Conservation (phyloP, 2,888 invertebrate genomes). For the Pyralis farinalis region DNA sequence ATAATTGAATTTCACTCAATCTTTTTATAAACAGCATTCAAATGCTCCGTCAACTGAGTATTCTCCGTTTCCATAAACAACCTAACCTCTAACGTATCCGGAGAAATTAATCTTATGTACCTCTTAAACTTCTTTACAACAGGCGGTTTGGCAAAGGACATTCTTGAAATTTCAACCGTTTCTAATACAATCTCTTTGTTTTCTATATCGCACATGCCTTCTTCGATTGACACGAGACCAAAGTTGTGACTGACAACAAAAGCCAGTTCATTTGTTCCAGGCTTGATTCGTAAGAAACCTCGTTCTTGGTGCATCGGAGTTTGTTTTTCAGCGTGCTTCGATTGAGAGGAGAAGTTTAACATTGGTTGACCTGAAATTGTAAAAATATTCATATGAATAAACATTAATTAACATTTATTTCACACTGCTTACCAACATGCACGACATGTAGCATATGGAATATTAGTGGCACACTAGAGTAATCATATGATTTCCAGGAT, state of each 20-base stretch:
- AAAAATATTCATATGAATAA: no score
- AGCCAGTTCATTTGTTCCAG: constrained; percentile 72
- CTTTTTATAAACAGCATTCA: constrained; percentile 72
- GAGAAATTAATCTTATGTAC: constrained; percentile 42
- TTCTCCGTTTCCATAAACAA: constrained; percentile 76
- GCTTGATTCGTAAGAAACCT: constrained; percentile 82
- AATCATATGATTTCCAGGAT: no score
- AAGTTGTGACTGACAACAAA: constrained; percentile 83
- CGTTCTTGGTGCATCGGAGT: constrained; percentile 83
- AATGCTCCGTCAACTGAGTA: constrained; percentile 76
- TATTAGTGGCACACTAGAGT: no score
- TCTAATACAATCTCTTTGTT: constrained; percentile 66
- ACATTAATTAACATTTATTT: no score
- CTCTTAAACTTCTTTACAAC: constrained; percentile 69
- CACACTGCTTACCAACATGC: no score
- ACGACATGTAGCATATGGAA: no score
- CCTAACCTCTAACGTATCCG: constrained; percentile 41
- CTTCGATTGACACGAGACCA: constrained; percentile 81
- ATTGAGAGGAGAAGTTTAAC: constrained; percentile 76
- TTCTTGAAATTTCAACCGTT: constrained; percentile 66
- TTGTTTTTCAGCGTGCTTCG: constrained; percentile 73
- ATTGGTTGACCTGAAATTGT: constrained; percentile 78
- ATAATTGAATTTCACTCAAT: no score
- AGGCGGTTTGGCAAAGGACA: constrained; percentile 76
- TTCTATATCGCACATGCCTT: constrained; percentile 68